Base-by-base conservation (phyloP, 2,888 invertebrate genomes). In the Mythimna lalbum region DNA sequence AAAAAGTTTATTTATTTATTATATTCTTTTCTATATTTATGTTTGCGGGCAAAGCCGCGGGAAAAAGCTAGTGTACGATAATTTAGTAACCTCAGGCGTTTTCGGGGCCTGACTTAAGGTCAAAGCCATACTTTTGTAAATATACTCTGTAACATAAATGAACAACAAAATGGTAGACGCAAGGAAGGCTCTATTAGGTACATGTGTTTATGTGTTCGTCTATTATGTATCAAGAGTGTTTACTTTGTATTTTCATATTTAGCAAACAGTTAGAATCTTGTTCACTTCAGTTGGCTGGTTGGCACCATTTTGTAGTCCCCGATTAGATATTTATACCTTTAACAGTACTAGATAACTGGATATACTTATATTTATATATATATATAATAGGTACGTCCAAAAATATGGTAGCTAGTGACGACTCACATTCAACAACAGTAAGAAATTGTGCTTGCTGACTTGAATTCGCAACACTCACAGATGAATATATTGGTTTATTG, bases 91-190 rank as follows among this genome's bases (percentile, higher is more conserved):
- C 63, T 31, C 36, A 53, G 61, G 69, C 39, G 36, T 31, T 31
- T 23, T 57, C n/a, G 9, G 52, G 57, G 53, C 43, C 60, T 52
- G 57, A 52, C 55, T 69, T 31, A 49, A 63, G 61, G 60, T 68
- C 59, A 59, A 60, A 65, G 23, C 60, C 77, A 63, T 50, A 76
- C 19, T 31, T 36, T 56, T 33, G 49, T 52, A 70, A 76, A 70
- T 50, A 71, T 31, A 59, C 53, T 36, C 61, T 21, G 12, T n/a
- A 33, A 33, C 6, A 1, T 53, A 14, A 39, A 62, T 2, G 12
- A 53, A 62, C 52, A 62, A 27, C 50, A 60, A 53, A 69, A 33
- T 53, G n/a, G 14, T 7, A 43, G 19, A 27, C 43, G 12, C 21
- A 12, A 36, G 5, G 56, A 19, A 47, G n/a, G 31, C 9, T 27